A percentile compares a stretch with the other conserved stretches of the same genome.
Evolutionary conservation across 2,797 vertebrate species (phyloP).

Genomic region (Australoheros facetus): DNA sequence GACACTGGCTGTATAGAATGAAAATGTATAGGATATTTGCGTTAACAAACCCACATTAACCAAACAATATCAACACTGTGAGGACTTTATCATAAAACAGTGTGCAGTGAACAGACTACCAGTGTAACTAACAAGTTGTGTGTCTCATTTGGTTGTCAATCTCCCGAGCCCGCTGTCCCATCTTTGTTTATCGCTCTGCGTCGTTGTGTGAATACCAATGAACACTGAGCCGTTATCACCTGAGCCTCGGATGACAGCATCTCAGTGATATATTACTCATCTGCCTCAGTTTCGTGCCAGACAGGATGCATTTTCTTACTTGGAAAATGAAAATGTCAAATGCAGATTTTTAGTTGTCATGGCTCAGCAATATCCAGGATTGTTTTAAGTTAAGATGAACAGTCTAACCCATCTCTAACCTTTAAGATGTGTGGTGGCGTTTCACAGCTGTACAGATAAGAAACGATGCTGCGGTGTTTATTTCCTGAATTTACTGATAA

Average conservation of each 20-base stretch:
- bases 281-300: constrained; percentile 36
- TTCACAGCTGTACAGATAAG: constrained; percentile 45
- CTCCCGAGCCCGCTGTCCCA: constrained; percentile 5
- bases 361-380: constrained; percentile 44
- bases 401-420: not conserved
- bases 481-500: constrained; percentile 44
- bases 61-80: not conserved
- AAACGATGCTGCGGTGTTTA: constrained; percentile 33
- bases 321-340: constrained; percentile 70
- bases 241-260: constrained; percentile 47
- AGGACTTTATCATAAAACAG: constrained; percentile 3
- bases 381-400: constrained; percentile 53
- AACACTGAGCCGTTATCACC: constrained; percentile 54
- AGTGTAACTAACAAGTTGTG: constrained; percentile 18
- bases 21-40: not conserved
- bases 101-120: not conserved
- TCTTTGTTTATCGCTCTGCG: constrained; percentile 42
- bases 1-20: constrained; percentile 1
- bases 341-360: constrained; percentile 60
- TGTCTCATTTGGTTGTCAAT: constrained; percentile 16
- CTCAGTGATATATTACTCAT: constrained; percentile 59
- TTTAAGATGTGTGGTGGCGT: constrained; percentile 45
- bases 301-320: constrained; percentile 45
- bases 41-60: not conserved
- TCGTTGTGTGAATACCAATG: constrained; percentile 63